Evolutionary conservation across 2,797 vertebrate genomes (phyloP).

Genomic region (Somateria mollissima): DNA sequence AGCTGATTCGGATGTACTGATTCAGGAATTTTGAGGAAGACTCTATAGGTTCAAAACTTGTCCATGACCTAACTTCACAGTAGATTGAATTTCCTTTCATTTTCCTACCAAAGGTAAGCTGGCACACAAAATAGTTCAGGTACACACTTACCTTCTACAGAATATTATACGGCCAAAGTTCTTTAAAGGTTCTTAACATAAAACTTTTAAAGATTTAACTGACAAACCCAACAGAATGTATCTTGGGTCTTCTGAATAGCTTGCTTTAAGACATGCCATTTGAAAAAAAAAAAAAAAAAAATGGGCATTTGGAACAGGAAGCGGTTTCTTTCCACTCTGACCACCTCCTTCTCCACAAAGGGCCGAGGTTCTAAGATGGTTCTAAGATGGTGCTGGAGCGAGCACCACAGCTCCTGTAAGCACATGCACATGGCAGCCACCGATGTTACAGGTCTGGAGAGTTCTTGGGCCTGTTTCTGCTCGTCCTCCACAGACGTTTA

Average conservation of each 20-base stretch:
- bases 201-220: background rate
- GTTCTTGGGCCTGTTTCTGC: background rate
- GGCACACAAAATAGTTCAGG: background rate
- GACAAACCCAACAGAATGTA: background rate
- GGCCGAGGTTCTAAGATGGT: background rate
- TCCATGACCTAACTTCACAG: background rate
- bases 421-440: background rate
- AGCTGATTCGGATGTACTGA: background rate
- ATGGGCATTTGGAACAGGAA: background rate
- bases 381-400: background rate
- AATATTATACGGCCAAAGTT: background rate
- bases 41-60: background rate
- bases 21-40: background rate
- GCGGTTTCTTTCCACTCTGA: background rate
- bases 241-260: background rate
- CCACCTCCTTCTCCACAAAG: background rate
- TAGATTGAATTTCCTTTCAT: background rate
- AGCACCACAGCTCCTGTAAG: fast-evolving
- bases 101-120: background rate
- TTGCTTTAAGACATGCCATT: background rate
- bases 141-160: background rate
- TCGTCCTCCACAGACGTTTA: constrained; percentile 4
- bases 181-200: background rate
- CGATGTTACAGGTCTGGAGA: background rate
- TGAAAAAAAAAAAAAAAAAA: background rate